Base-by-base conservation (phyloP, 2,113 vertebrate genomes). In the Engystomops pustulosus region DNA sequence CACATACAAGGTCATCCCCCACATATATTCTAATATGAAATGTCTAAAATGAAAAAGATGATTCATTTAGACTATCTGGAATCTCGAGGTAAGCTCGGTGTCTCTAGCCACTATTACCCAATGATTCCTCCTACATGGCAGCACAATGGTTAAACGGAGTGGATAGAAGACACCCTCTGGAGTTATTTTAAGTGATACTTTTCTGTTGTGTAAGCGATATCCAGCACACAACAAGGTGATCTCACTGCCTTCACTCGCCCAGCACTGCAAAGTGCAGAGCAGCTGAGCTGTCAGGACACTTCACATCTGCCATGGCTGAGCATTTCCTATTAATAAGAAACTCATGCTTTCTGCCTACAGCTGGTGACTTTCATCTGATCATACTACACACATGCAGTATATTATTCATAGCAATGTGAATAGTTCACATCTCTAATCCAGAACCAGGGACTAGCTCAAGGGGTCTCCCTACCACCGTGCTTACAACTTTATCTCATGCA, bases 201-300 rank as follows among this genome's bases (percentile, higher is more conserved):
- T 78, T 79, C 38, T 53, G 47, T 76, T 51, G 45, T 51, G 72
- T 53, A 60, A 58, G 36, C 72, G 32, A 34, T 44, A 41, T 78
- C 36, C 53, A 25, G 30, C 18, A 18, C 76, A 79, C 23, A 27
- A 36, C 34, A 62, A 79, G n/a, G 51, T 62, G n/a, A 79, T 79
- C 76, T 62, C 51, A 23, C 30, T n/a, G 53, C 27, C 45, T 2
- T 32, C 27, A n/a, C 9, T 11, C 8, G 8, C 9, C 12, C 45
- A 53, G n/a, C 9, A 3, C 38, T 72, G 44, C 47, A 30, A 32
- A 17, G 25, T 18, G 47, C 5, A 27, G 53, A 53, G 41, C 10
- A 25, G 69, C 69, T 15, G 69, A 72, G 67, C 67, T n/a, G 70
- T 17, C 60, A 65, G 60, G 60, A 34, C 6, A 6, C 0, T 36